phyloP scores from a whole-genome alignment of 92 coral and sea anemone species.

The Bergia sp. region DNA sequence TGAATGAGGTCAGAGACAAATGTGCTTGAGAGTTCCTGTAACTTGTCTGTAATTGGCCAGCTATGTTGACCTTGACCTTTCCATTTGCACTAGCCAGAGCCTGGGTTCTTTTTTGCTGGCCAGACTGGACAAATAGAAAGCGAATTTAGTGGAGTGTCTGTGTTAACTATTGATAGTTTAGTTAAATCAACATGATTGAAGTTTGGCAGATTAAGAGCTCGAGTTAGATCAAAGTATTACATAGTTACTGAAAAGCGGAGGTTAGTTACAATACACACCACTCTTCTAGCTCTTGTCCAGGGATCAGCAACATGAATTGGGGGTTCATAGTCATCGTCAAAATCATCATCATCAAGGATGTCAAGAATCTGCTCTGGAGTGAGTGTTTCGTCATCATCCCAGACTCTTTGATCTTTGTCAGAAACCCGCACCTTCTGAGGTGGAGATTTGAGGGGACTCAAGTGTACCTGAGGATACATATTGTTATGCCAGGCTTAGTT shows the following conservation, averaged over 20 bases:
- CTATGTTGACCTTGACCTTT: no score
- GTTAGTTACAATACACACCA: conserved; percentile 18
- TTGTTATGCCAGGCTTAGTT: neutral
- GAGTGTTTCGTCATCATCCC: conserved; percentile 84
- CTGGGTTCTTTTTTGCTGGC: no score
- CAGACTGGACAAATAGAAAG: no score
- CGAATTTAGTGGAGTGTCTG: no score
- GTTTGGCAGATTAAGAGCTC: no score
- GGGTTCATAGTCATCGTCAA: conserved; percentile 84
- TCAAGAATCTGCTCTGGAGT: conserved; percentile 63
- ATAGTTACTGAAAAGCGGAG: neutral
- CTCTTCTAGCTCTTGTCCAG: conserved; percentile 51
- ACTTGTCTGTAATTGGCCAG: no score
- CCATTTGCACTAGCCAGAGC: no score
- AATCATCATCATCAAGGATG: conserved; percentile 64
- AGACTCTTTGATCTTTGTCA: conserved; percentile 86
- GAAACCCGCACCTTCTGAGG: conserved; percentile 82
- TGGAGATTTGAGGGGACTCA: conserved; percentile 87
- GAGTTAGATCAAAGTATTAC: neutral
- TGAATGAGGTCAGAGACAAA: no score
- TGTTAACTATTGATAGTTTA: no score
- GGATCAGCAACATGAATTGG: conserved; percentile 50
- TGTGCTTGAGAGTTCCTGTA: no score
- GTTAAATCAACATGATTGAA: no score
- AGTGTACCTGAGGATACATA: conserved; percentile 63